phyloP scores from a whole-genome alignment of 1,140 invertebrate genomes.

The Panulirus ornatus region DNA sequence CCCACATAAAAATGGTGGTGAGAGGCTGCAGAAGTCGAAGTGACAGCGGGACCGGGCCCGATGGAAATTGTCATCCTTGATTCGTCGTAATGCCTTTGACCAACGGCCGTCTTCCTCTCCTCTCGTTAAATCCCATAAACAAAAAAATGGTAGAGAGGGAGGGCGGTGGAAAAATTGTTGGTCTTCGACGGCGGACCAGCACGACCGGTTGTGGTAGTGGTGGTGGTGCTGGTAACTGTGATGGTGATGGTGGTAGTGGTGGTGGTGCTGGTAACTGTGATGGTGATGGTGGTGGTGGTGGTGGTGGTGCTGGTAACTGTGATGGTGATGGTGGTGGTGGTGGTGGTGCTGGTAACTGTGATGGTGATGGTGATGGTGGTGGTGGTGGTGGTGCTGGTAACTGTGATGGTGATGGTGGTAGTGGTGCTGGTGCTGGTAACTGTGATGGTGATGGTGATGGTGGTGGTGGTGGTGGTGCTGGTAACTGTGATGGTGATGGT shows the following conservation, averaged over 20 bases:
- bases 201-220: too few relatives aligned
- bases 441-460: not conserved
- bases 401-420: too few relatives aligned
- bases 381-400: too few relatives aligned
- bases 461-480: not conserved
- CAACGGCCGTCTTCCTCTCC: constrained; percentile 34
- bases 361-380: too few relatives aligned
- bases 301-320: too few relatives aligned
- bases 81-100: constrained; percentile 56
- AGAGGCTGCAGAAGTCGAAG: not conserved
- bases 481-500: not conserved
- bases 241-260: too few relatives aligned
- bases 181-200: too few relatives aligned
- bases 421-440: not conserved
- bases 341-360: too few relatives aligned
- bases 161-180: not conserved
- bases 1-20: constrained; percentile 20
- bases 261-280: too few relatives aligned
- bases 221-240: too few relatives aligned
- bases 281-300: too few relatives aligned
- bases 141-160: not conserved
- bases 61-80: constrained; percentile 62
- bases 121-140: constrained; percentile 58
- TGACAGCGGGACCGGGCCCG: not conserved
- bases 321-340: too few relatives aligned